A percentile compares a stretch with the other conserved stretches of the same genome.
Conservation (phyloP, 2,113 vertebrate genomes). For the Calyptomena viridis region DNA sequence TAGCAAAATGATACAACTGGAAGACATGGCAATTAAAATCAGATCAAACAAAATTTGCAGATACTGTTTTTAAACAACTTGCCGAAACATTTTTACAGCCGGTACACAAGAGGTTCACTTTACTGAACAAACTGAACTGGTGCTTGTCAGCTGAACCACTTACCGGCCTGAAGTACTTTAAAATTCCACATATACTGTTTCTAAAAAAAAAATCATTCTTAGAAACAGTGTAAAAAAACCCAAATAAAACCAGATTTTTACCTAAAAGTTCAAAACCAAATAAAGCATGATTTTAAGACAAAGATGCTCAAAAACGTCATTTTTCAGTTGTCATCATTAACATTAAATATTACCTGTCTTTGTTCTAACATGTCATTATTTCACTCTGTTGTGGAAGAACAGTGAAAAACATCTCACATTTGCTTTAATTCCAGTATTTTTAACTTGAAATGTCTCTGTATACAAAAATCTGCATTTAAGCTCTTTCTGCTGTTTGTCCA, state of each 20-base stretch:
- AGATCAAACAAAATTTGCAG: neutral
- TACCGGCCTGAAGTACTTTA: neutral
- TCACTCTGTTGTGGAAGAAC: conserved; percentile 36
- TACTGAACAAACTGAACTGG: neutral
- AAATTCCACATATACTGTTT: neutral
- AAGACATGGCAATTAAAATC: neutral
- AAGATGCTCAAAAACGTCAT: neutral
- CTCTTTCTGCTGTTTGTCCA: neutral
- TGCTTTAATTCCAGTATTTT: neutral
- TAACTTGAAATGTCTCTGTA: neutral
- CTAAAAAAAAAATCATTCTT: neutral
- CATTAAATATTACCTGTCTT: neutral
- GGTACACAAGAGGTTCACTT: neutral
- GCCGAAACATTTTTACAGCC: neutral
- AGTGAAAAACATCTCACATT: neutral
- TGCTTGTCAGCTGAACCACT: neutral
- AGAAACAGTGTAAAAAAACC: neutral
- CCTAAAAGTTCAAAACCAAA: neutral
- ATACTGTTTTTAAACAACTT: neutral
- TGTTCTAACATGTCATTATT: neutral
- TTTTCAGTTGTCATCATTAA: neutral
- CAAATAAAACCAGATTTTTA: neutral
- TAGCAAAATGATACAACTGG: neutral
- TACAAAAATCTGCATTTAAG: neutral
- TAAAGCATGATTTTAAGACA: neutral